Evolutionary conservation across 2,797 vertebrate species (phyloP).

Genomic region (Aplochiton taeniatus): DNA sequence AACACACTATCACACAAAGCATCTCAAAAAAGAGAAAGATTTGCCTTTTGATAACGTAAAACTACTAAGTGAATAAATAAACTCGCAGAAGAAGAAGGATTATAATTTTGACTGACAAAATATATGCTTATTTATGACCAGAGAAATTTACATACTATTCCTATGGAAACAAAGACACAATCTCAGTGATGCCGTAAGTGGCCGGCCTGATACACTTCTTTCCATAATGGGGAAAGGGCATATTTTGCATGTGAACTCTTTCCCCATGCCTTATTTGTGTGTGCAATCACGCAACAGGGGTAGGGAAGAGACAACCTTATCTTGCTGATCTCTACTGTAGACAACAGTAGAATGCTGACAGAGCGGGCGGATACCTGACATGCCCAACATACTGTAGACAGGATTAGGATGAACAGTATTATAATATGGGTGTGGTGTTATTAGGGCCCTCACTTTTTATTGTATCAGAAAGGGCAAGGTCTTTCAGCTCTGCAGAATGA

Average conservation of each 20-base stretch:
- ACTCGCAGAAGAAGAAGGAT: neutral
- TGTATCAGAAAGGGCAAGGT: constrained; percentile 66
- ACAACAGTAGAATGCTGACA: neutral
- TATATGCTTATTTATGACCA: too few relatives aligned
- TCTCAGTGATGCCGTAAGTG: neutral
- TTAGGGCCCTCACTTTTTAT: constrained; percentile 65
- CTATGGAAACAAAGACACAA: constrained; percentile 11
- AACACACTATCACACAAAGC: constrained; percentile 8
- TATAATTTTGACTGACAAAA: too few relatives aligned
- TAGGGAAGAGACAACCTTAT: neutral
- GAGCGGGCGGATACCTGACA: neutral
- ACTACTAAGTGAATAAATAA: neutral
- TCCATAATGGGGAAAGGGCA: constrained; percentile 48
- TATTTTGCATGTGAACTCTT: constrained; percentile 57
- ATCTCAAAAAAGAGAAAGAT: neutral
- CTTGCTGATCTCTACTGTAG: neutral
- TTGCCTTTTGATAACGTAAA: too few relatives aligned
- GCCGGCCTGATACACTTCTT: constrained; percentile 30
- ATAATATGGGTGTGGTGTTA: constrained; percentile 14
- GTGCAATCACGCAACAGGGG: constrained; percentile 41
- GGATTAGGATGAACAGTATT: constrained; percentile 24
- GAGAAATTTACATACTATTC: neutral
- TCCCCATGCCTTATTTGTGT: constrained; percentile 51
- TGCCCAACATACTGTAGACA: neutral
- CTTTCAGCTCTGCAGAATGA: constrained; percentile 68